Conservation (phyloP, 2,888 invertebrate species). For the Nomada ferruginata region DNA sequence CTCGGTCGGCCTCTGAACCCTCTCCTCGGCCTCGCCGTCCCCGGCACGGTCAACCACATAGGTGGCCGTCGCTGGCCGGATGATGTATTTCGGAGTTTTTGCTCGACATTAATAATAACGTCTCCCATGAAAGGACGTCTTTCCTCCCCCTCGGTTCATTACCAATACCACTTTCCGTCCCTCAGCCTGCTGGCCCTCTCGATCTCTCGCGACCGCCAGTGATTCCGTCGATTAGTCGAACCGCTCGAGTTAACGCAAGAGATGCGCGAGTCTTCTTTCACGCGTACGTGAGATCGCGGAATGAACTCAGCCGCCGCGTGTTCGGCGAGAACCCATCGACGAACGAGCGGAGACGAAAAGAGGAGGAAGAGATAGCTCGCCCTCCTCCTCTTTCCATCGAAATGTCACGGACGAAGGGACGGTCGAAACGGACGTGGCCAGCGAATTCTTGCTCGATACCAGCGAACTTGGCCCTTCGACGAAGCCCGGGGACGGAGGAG, state of each 20-base stretch:
- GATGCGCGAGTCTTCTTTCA: background rate
- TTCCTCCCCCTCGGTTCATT: constrained; percentile 27
- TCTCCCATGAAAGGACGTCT: constrained; percentile 50
- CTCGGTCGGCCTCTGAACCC: constrained; percentile 67
- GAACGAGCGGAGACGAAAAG: background rate
- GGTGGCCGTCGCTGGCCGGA: constrained; percentile 79
- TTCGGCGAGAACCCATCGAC: background rate
- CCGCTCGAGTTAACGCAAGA: background rate
- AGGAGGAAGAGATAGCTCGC: background rate
- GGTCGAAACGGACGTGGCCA: constrained; percentile 11
- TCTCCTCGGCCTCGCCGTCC: constrained; percentile 33
- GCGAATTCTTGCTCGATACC: constrained; percentile 32
- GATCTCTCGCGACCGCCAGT: constrained; percentile 12
- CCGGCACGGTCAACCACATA: constrained; percentile 73
- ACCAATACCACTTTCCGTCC: constrained; percentile 33
- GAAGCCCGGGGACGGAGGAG: background rate
- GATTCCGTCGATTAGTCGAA: constrained; percentile 1
- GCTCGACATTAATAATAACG: constrained; percentile 79
- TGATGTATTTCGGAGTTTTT: constrained; percentile 79
- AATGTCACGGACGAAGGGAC: background rate
- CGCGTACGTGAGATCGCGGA: background rate
- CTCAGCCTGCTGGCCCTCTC: constrained; percentile 10
- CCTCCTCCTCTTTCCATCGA: too few species aligned
- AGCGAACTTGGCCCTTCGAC: background rate
- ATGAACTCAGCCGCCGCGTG: too few species aligned